These are phyloP conservation scores for Nannoperca australis DNA, from an alignment of 2,797 vertebrate species.

Conservation along the genomic window DNA sequence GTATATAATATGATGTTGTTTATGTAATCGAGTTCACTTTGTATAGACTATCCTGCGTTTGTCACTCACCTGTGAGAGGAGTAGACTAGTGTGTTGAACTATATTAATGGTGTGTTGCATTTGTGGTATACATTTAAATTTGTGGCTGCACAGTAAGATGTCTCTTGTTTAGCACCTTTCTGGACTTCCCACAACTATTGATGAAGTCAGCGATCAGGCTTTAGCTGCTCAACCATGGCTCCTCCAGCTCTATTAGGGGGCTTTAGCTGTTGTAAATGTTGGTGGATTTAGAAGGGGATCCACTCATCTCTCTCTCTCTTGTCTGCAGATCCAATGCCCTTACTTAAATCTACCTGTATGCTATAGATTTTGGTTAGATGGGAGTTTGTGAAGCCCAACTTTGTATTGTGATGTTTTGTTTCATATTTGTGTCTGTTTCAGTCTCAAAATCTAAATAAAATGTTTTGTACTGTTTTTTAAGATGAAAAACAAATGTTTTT, in stretches of 20 bases:
- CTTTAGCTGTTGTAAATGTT: constrained; percentile 65
- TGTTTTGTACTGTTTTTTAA: constrained; percentile 67
- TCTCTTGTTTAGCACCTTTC: constrained; percentile 59
- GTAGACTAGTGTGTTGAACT: background rate
- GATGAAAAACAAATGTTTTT: constrained; percentile 15
- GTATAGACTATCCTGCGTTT: background rate
- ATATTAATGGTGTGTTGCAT: constrained; percentile 8
- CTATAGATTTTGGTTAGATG: background rate
- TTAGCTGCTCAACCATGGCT: constrained; percentile 67
- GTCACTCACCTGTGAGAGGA: constrained; percentile 1
- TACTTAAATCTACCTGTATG: constrained; percentile 13
- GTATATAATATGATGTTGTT: constrained; percentile 40
- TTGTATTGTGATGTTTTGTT: constrained; percentile 16
- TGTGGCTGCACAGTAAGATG: constrained; percentile 47
- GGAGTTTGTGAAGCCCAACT: constrained; percentile 2
- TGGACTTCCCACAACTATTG: constrained; percentile 43
- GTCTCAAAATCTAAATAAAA: constrained; percentile 54
- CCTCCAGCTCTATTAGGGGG: constrained; percentile 65
- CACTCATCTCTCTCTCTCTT: constrained; percentile 13
- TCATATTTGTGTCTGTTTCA: constrained; percentile 33
- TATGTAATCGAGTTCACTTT: background rate
- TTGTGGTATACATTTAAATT: constrained; percentile 27
- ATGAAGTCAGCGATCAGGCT: constrained; percentile 72
- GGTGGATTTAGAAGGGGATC: constrained; percentile 61
- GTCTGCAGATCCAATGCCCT: constrained; percentile 24